Percentiles rank a stretch among this genome's conserved stretches.
These are phyloP conservation scores for Cosmia pyralina DNA, from an alignment of 2,888 invertebrate genomes.

Conservation along the genomic window DNA sequence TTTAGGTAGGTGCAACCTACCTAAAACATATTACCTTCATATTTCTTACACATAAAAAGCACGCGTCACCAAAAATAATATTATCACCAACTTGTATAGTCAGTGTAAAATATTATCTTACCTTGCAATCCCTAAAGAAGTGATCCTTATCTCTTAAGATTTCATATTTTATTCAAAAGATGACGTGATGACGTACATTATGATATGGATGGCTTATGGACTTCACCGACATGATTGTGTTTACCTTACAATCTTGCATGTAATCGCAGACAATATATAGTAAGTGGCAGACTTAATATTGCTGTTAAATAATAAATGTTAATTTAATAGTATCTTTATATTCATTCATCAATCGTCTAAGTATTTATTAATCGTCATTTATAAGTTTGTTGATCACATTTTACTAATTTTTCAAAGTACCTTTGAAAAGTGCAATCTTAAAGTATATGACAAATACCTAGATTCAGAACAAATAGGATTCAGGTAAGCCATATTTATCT, in stretches of 20 bases:
- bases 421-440: not conserved
- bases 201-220: slow-evolving; percentile 34
- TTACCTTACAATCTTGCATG: slow-evolving; percentile 26
- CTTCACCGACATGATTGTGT: slow-evolving; percentile 27
- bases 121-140: slow-evolving; percentile 38
- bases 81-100: slow-evolving; percentile 17
- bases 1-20: not conserved
- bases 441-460: not conserved
- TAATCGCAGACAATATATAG: slow-evolving; percentile 4
- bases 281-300: slow-evolving; percentile 2
- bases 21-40: no score
- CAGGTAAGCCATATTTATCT: not conserved
- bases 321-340: not conserved
- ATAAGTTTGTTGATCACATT: not conserved
- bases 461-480: not conserved
- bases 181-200: slow-evolving; percentile 50
- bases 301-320: slow-evolving; percentile 15
- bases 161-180: slow-evolving; percentile 59
- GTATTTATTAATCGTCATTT: not conserved
- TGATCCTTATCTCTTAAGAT: slow-evolving; percentile 57
- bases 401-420: not conserved
- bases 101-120: slow-evolving; percentile 24
- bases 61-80: slow-evolving; percentile 16
- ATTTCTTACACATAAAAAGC: not conserved
- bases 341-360: not conserved